Evolutionary conservation across 1,140 invertebrate genomes (phyloP).

Genomic region (Lucilia cuprina): DNA sequence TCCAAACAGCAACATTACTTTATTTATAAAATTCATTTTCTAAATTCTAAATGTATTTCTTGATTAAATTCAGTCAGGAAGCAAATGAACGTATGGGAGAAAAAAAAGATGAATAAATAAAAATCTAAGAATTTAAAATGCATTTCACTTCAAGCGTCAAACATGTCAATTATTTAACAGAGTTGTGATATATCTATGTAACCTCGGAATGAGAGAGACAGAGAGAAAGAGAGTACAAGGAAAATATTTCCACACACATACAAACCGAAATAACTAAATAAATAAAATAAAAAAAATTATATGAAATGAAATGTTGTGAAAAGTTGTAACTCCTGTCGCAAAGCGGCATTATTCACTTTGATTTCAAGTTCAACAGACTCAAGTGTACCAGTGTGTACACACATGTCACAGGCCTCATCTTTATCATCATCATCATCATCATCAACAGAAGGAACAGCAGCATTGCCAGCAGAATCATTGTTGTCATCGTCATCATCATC

Average conservation of each 20-base stretch:
- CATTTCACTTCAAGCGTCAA: conserved; percentile 30
- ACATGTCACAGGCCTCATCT: not conserved
- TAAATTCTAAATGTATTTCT: conserved; percentile 6
- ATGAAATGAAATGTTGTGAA: not conserved
- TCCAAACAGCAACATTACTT: not conserved
- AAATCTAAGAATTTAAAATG: conserved; percentile 27
- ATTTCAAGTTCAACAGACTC: conserved; percentile 35
- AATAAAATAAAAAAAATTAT: not conserved
- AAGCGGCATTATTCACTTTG: conserved; percentile 33
- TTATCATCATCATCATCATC: not conserved
- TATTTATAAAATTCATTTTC: conserved; percentile 9
- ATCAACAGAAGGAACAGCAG: not conserved
- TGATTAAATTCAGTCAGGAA: conserved; percentile 11
- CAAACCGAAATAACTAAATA: not conserved
- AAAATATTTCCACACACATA: not conserved
- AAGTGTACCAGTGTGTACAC: conserved; percentile 17
- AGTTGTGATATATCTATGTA: too few relatives aligned
- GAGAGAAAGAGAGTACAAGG: not conserved
- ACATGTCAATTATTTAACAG: conserved; percentile 33
- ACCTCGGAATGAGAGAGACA: too few relatives aligned
- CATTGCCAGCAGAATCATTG: not conserved
- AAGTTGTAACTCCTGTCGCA: conserved; percentile 10
- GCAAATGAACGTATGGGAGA: not conserved
- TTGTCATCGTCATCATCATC: not conserved
- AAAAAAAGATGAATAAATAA: not conserved